These are phyloP conservation scores for Lasioglossum calceatum DNA, from an alignment of 2,888 invertebrate genomes.

Conservation along the genomic window DNA sequence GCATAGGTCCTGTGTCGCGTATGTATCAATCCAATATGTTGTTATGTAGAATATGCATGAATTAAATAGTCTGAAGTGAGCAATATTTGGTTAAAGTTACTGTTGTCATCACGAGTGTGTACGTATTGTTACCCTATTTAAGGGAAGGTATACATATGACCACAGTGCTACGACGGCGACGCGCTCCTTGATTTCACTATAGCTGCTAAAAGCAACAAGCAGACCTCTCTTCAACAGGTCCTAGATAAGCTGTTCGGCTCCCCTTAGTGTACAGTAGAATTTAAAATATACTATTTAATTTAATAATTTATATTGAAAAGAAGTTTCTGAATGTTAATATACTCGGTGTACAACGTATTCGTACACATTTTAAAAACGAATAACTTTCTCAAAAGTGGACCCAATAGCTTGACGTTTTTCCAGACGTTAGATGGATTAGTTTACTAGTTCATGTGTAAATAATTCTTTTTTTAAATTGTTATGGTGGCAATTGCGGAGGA, in stretches of 20 bases:
- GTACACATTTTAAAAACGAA: too few species aligned
- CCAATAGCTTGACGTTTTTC: too few species aligned
- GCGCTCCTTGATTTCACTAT: neutral
- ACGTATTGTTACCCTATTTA: neutral
- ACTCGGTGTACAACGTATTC: too few species aligned
- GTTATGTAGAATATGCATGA: neutral
- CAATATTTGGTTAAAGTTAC: neutral
- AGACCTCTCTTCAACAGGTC: neutral
- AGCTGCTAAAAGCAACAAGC: conserved; percentile 4
- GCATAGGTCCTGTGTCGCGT: too few species aligned
- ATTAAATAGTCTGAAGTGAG: neutral
- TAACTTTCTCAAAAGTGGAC: too few species aligned
- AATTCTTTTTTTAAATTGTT: too few species aligned
- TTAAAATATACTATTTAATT: neutral
- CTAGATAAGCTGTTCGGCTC: neutral
- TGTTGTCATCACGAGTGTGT: neutral
- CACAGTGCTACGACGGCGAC: neutral
- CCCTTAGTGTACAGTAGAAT: neutral
- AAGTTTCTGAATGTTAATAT: neutral
- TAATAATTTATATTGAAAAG: neutral
- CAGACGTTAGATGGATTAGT: too few species aligned
- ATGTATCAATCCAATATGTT: neutral
- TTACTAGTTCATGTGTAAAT: too few species aligned
- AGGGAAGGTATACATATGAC: neutral
- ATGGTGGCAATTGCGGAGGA: too few species aligned